Evolutionary conservation across 2,797 vertebrate genomes (phyloP).

Genomic region (Chromis chromis): DNA sequence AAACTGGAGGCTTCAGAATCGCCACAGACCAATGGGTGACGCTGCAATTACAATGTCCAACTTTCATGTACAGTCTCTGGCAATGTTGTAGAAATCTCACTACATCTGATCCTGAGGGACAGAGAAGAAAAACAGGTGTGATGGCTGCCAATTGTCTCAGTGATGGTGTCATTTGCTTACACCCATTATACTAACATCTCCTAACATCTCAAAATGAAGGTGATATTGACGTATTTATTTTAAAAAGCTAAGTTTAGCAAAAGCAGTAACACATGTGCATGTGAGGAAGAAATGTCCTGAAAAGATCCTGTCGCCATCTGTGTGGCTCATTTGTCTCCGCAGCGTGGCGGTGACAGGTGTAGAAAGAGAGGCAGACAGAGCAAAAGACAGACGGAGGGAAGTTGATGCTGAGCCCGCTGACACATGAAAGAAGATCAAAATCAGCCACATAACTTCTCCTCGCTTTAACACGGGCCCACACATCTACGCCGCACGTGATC

Average conservation of each 20-base stretch:
- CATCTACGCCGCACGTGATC: slow-evolving; percentile 24
- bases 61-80: neutral
- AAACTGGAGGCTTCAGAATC: too few species aligned
- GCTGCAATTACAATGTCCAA: too few species aligned
- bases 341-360: slow-evolving; percentile 29
- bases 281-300: neutral
- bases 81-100: neutral
- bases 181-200: neutral
- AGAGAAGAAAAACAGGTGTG: neutral
- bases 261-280: neutral
- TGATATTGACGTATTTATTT: neutral
- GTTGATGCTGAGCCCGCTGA: slow-evolving; percentile 42
- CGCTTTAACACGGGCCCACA: slow-evolving; percentile 34
- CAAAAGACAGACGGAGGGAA: slow-evolving; percentile 37
- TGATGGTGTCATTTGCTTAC: neutral
- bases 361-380: slow-evolving; percentile 38
- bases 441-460: slow-evolving; percentile 41
- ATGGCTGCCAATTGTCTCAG: neutral
- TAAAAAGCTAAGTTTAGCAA: neutral
- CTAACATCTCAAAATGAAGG: neutral
- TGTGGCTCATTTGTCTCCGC: slow-evolving; percentile 51
- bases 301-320: slow-evolving; percentile 40
- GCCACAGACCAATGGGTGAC: too few species aligned
- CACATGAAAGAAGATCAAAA: slow-evolving; percentile 57
- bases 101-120: neutral